These are phyloP conservation scores for Ruditapes philippinarum DNA, from an alignment of 1,140 invertebrate genomes.

Conservation along the genomic window DNA sequence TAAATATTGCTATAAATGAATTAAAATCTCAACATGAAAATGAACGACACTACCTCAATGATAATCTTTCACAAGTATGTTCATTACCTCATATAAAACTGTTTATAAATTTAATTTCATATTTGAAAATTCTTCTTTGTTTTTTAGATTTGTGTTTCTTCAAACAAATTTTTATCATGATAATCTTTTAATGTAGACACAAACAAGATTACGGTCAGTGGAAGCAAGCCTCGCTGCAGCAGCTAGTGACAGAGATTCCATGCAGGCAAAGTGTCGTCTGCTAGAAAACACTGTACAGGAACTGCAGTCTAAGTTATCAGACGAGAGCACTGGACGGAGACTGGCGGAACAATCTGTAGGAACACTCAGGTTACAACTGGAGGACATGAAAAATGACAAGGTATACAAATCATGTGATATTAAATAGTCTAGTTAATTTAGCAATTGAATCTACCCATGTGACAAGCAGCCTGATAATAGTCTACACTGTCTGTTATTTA, in stretches of 20 bases:
- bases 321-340: constrained; percentile 71
- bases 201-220: constrained; percentile 73
- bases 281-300: constrained; percentile 74
- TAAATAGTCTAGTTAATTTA: no score
- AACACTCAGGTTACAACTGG: constrained; percentile 67
- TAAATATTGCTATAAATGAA: constrained; percentile 77
- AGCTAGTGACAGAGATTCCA: constrained; percentile 70
- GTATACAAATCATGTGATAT: no score
- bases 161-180: neutral
- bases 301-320: constrained; percentile 64
- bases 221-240: constrained; percentile 73
- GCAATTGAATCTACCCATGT: no score
- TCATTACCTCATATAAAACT: neutral
- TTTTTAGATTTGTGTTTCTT: no score
- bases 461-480: no score
- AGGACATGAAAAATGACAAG: constrained; percentile 59
- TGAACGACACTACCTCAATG: constrained; percentile 77
- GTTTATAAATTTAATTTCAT: no score
- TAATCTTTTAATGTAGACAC: constrained; percentile 70
- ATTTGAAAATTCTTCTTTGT: no score
- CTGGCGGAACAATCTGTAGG: constrained; percentile 74
- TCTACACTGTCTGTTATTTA: no score
- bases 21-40: constrained; percentile 77
- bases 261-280: constrained; percentile 67
- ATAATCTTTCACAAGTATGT: constrained; percentile 75